A percentile compares a stretch with the other conserved stretches of the same genome.
Conservation (phyloP, 2,797 vertebrate species). For the Rhinogobio ventralis region DNA sequence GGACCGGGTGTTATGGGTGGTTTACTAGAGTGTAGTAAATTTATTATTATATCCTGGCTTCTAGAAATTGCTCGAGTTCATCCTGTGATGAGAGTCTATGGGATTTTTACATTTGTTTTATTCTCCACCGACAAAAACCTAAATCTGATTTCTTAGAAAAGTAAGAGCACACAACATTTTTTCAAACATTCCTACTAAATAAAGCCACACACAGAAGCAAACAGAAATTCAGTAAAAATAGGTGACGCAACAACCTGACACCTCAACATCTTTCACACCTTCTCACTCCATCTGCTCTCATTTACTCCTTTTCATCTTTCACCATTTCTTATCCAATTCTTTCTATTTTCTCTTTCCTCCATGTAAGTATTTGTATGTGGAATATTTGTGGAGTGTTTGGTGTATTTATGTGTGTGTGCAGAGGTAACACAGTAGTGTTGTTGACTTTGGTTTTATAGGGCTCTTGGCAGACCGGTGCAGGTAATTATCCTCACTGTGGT, state of each 20-base stretch:
- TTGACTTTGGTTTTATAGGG: constrained; percentile 80
- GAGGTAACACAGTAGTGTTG: constrained; percentile 77
- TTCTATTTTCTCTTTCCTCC: not conserved
- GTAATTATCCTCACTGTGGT: constrained; percentile 80
- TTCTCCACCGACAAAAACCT: not conserved
- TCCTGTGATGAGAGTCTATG: not conserved
- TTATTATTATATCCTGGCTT: not conserved
- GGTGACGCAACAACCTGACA: not conserved
- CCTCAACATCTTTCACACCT: not conserved
- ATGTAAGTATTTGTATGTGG: constrained; percentile 27
- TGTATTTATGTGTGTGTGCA: constrained; percentile 14
- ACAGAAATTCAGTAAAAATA: constrained; percentile 2
- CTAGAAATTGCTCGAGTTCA: not conserved
- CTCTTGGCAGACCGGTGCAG: constrained; percentile 79
- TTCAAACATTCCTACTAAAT: not conserved
- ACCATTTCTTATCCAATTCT: not conserved
- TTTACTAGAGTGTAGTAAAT: not conserved
- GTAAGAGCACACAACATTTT: not conserved
- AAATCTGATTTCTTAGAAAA: not conserved
- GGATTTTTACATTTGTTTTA: no score
- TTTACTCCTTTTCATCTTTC: not conserved
- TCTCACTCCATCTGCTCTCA: not conserved
- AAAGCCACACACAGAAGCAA: not conserved
- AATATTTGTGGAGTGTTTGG: constrained; percentile 10
- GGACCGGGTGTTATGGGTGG: not conserved